These are phyloP conservation scores for Polyommatus icarus DNA, from an alignment of 2,888 invertebrate species.

Conservation along the genomic window DNA sequence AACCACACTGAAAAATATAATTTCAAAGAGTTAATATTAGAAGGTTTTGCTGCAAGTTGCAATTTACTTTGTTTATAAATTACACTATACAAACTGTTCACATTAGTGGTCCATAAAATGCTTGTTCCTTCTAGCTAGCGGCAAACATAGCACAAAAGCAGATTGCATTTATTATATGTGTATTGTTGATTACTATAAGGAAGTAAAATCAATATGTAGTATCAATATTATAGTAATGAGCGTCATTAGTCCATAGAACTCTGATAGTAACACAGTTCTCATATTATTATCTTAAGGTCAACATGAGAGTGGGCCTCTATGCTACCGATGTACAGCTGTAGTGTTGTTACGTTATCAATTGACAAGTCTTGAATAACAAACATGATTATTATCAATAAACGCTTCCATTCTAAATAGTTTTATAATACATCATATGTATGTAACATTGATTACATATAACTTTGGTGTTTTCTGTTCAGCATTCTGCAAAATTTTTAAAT, in stretches of 20 bases:
- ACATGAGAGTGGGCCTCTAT: not conserved
- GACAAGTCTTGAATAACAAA: conserved; percentile 12
- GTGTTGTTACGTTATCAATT: not conserved
- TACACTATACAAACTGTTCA: no score
- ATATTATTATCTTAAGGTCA: not conserved
- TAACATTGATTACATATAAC: not conserved
- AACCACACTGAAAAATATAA: no score
- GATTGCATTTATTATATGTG: not conserved
- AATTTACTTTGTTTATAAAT: no score
- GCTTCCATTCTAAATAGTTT: not conserved
- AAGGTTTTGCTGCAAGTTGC: no score
- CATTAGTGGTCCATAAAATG: no score
- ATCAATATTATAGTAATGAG: not conserved
- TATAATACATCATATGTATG: not conserved
- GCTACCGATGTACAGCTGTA: not conserved
- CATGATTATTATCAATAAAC: not conserved
- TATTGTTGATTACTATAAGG: not conserved
- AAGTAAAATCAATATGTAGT: not conserved
- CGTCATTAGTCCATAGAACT: not conserved
- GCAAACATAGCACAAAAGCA: not conserved
- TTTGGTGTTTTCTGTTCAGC: not conserved
- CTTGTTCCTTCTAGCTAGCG: not conserved
- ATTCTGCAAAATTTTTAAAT: not conserved
- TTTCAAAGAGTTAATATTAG: no score
- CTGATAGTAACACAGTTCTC: not conserved